phyloP scores from a whole-genome alignment of 2,113 vertebrate species.

The Athene noctua region DNA sequence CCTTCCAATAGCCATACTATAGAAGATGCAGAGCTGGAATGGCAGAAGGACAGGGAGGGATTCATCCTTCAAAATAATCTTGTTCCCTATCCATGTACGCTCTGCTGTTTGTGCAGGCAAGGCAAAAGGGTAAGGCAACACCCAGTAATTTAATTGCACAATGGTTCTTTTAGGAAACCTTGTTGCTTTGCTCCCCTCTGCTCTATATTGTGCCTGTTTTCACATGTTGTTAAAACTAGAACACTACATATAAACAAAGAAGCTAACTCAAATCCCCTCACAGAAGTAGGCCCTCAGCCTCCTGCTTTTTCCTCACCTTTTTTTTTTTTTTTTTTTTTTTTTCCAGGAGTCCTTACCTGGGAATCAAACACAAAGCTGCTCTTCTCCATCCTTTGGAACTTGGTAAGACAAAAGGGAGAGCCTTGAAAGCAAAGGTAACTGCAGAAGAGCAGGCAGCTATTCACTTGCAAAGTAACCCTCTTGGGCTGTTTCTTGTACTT shows the following conservation, averaged over 20 bases:
- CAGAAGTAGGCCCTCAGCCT: not conserved
- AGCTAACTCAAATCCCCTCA: not conserved
- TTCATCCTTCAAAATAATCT: not conserved
- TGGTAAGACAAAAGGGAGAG: not conserved
- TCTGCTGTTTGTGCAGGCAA: not conserved
- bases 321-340: not conserved
- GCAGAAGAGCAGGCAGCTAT: not conserved
- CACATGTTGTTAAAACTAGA: not conserved
- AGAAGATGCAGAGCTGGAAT: not conserved
- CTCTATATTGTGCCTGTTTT: not conserved
- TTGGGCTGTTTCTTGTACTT: not conserved
- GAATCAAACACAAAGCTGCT: not conserved
- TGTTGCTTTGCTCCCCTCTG: not conserved
- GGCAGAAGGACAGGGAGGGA: not conserved
- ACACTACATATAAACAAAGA: not conserved
- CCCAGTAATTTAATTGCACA: not conserved
- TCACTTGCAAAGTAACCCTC: not conserved
- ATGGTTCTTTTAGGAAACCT: not conserved
- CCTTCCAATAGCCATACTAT: not conserved
- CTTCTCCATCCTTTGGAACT: not conserved
- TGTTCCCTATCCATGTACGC: not conserved
- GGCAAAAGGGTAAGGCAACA: not conserved
- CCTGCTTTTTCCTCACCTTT: not conserved
- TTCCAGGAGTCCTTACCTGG: not conserved
- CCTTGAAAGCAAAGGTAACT: not conserved